A percentile compares a stretch with the other conserved stretches of the same genome.
Conservation (phyloP, 2,113 vertebrate species). For the Varanus salvator region DNA sequence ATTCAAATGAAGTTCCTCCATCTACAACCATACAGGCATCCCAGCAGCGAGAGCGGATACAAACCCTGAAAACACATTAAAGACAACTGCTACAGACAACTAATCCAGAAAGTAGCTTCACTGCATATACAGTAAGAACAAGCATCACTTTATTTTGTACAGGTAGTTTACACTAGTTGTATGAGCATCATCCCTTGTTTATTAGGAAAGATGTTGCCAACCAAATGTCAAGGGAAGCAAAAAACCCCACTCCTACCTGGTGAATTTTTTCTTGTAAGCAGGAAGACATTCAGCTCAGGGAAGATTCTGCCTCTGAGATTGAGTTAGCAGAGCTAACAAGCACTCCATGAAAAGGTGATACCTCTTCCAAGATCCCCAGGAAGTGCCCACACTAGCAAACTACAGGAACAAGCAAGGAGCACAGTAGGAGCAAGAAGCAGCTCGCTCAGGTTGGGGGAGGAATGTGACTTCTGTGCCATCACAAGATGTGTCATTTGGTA, state of each 20-base stretch:
- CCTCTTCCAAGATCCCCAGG: not conserved
- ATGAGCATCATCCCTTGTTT: not conserved
- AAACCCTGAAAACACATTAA: conserved; percentile 80
- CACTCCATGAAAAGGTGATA: not conserved
- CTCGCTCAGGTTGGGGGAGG: not conserved
- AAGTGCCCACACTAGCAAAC: not conserved
- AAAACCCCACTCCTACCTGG: not conserved
- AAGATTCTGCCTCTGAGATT: not conserved
- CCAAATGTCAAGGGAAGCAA: not conserved
- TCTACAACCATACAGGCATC: conserved; percentile 99
- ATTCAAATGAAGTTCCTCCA: conserved; percentile 95
- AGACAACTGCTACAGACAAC: not conserved
- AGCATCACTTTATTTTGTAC: not conserved
- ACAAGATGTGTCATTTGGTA: too few species aligned
- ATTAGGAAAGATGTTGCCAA: not conserved
- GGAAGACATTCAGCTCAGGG: not conserved
- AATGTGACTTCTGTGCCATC: not conserved
- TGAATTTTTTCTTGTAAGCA: not conserved
- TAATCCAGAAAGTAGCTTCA: not conserved
- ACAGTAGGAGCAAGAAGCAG: not conserved
- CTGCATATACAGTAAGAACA: not conserved
- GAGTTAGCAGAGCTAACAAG: not conserved
- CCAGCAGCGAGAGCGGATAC: conserved; percentile 95
- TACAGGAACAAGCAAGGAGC: not conserved
- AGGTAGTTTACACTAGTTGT: not conserved